Percentiles rank a stretch among this genome's conserved stretches.
These are phyloP conservation scores for Selene dorsalis DNA, from an alignment of 2,797 vertebrate genomes.

Conservation along the genomic window DNA sequence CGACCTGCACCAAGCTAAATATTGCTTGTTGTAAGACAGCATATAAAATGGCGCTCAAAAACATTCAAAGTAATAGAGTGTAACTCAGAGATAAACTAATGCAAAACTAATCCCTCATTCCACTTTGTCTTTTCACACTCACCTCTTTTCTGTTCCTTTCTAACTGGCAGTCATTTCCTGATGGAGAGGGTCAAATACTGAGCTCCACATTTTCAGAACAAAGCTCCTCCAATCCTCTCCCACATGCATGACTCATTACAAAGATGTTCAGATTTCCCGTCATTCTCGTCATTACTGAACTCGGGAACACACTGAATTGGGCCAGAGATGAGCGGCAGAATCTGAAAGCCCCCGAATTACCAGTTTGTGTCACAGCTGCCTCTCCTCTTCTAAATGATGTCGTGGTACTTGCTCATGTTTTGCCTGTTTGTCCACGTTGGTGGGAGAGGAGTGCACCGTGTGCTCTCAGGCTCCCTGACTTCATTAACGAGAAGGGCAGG, in stretches of 20 bases:
- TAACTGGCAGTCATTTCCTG: conserved; percentile 9
- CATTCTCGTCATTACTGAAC: conserved; percentile 14
- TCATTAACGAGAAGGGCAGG: conserved; percentile 65
- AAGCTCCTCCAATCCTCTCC: conserved; percentile 21
- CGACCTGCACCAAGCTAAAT: not conserved
- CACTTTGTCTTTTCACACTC: not conserved
- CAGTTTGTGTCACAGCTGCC: conserved; percentile 32
- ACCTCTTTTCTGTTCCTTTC: not conserved
- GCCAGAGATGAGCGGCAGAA: conserved; percentile 13
- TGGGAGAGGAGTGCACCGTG: conserved; percentile 37
- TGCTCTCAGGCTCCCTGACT: conserved; percentile 63
- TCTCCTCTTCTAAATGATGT: conserved; percentile 13
- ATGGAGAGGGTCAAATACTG: conserved; percentile 11
- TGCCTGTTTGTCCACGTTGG: conserved; percentile 55
- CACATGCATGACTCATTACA: conserved; percentile 18
- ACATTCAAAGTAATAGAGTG: not conserved
- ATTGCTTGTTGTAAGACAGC: not conserved
- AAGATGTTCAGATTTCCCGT: conserved; percentile 20
- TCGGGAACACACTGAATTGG: conserved; percentile 11
- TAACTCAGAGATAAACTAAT: not conserved
- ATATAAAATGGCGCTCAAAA: not conserved
- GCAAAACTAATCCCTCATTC: not conserved
- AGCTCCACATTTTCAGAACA: conserved; percentile 3
- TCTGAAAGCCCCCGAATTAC: conserved; percentile 11
- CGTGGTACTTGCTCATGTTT: conserved; percentile 25